Evolutionary conservation across 2,797 vertebrate species (phyloP), one percentile per base, ranked within the genome.

Genomic region (Ctenosaura bakeri): DNA sequence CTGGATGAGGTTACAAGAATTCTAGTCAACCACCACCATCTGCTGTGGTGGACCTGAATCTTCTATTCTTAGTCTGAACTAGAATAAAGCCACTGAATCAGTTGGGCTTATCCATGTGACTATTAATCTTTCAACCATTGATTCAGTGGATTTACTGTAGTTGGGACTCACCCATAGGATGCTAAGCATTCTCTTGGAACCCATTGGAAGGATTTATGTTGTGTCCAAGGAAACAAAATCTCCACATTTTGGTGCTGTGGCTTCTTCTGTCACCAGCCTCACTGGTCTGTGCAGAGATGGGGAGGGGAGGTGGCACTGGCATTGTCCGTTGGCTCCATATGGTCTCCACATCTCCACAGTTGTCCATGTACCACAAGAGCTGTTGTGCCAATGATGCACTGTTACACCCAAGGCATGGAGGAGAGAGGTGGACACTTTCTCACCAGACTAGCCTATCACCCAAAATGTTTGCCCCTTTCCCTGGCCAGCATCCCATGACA

Each of bases 241-340:
- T 38, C 80, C 14, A 54, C 42, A 4, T 32, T 32, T 32, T 32
- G 18, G 62, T 10, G 9, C 5, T 3, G 14, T 32, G 79, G 0
- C 10, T 22, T 35, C 62, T 66, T 46, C 82, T 38, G 1, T 29
- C 4, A 14, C 20, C 59, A 35, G 62, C 38, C 38, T 83, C 81
- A 22, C 35, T 66, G 56, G 20, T 64, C 35, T 13, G 42, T 22
- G 59, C 20, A 26, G n/a, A 59, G 20, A 14, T 29, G 29, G 81
- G 22, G 35, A 14, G 29, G 81, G 22, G 35, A 14, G 3, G 32
- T 8, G 14, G 78, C 29, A n/a, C 79, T 59, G 54, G 6, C 2
- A 32, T 38, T 20, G 9, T 22, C 12, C 56, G 0, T 1, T 10
- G 2, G 7, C 8, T 35, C 52, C 32, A 4, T 3, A 2, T 3